Evolutionary conservation across 2,797 vertebrate species (phyloP), one percentile per base, ranked within the genome.

Genomic region (Myotis vivesi): DNA sequence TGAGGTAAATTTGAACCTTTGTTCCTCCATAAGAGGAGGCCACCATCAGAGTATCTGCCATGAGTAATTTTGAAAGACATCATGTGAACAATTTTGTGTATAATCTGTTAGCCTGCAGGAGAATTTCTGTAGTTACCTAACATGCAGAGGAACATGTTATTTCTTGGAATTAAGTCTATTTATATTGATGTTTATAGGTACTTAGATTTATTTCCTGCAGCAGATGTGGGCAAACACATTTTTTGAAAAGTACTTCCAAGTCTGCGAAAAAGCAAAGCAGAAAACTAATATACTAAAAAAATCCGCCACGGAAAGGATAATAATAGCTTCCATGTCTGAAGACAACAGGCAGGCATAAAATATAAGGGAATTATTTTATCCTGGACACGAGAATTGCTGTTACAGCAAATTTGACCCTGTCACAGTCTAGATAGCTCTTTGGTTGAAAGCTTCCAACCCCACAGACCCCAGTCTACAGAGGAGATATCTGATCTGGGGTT

Each of bases 331-430:
- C 77, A 96, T 87, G 49, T 86, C 83, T 90, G 94, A 97, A 96
- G 92, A 89, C 86, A 97, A 95, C 83, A 95, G 62, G 62, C 96
- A 97, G 89, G 92, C 89, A 95, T 84, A 95, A 92, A 95, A 28
- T 92, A 96, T 66, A 91, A 96, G 90, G 89, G 77, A 96, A 96
- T 96, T 81, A 72, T 91, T 95, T 97, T 46, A 51, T 94, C 92
- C 64, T 53, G 92, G 91, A 96, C 95, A 96, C 97, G 79, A 97
- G 79, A 97, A 97, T 80, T 97, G 76, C 93, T 97, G 92, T 87
- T 96, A 92, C n/a, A 95, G 95, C 94, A 97, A 90, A 93, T 97
- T 89, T 95, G 96, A 96, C 90, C 90, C 77, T 97, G 77, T 92
- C 87, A 82, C 25, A 91, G 83, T 84, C 68, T 87, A 89, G 92